Base-by-base conservation (phyloP, 2,888 invertebrate genomes). In the Mesorhabditis spiculigera region DNA sequence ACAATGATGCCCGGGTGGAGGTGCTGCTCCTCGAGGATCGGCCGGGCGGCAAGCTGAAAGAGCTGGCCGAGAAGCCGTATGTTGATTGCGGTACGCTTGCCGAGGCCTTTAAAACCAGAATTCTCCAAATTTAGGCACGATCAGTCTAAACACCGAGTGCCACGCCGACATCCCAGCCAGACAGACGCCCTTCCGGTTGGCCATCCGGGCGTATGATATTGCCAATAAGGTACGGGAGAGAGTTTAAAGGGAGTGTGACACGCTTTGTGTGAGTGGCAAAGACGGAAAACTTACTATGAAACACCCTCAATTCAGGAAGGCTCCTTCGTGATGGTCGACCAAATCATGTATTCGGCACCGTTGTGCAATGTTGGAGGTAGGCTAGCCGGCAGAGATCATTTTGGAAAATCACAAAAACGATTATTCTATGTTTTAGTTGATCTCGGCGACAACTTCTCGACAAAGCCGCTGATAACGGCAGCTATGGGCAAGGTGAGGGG, bases 251-350 rank as follows among this genome's bases (percentile, higher is more conserved):
- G n/a, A n/a, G n/a, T n/a, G n/a, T n/a, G n/a, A n/a, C n/a, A n/a
- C n/a, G n/a, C n/a, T n/a, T n/a, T n/a, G 28, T 28, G 28, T 28
- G 28, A 28, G 28, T 28, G 28, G 28, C 3, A 28, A 28, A 28
- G 3, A 28, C 28, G 28, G 28, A 28, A n/a, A n/a, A 28, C 28
- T 28, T 28, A 28, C 28, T 28, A 28, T 28, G 28, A 28, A 28
- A n/a, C n/a, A n/a, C n/a, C n/a, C n/a, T n/a, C n/a, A n/a, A n/a
- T n/a, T n/a, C n/a, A 50, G 0, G 84, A 85, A 45, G 85, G 85
- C 45, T 78, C 81, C 4, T 85, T 85, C 70, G 83, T 83, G 8
- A 82, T 85, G 80, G 70, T 85, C 58, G 85, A 85, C 74, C 82
- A 84, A 74, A 85, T 85, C 69, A 65, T 78, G 68, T 85, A 85